Conservation (phyloP, 2,113 vertebrate species). For the Zosterops japonicus region DNA sequence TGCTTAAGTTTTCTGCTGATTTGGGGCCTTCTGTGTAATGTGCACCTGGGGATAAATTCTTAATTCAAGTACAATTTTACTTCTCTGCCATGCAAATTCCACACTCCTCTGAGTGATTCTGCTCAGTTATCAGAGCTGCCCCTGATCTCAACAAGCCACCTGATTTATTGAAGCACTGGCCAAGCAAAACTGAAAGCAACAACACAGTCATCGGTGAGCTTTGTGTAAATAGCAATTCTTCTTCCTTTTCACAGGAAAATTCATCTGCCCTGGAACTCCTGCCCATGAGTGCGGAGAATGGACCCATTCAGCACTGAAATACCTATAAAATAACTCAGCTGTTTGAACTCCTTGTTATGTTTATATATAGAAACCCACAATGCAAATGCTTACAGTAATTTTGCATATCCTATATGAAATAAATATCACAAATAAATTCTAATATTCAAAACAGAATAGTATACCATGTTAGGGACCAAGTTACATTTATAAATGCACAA, state of each 20-base stretch:
- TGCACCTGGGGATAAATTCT: neutral
- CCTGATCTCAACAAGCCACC: neutral
- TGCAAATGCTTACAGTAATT: neutral
- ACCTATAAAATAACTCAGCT: neutral
- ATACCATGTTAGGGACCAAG: neutral
- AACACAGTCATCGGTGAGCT: neutral
- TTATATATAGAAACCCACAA: neutral
- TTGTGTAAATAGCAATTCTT: neutral
- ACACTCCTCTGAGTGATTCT: neutral
- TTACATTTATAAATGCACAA: slow-evolving; percentile 31
- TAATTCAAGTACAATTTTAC: neutral
- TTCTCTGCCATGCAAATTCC: neutral
- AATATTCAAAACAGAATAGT: slow-evolving; percentile 1
- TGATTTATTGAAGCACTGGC: neutral
- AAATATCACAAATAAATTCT: slow-evolving; percentile 24
- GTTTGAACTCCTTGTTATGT: neutral
- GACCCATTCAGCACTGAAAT: neutral
- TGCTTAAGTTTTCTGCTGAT: neutral
- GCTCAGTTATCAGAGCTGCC: neutral
- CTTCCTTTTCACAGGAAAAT: neutral
- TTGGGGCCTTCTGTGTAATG: neutral
- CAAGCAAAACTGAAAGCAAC: neutral
- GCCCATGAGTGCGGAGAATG: neutral
- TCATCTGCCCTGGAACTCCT: neutral
- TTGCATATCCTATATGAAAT: neutral